phyloP scores from a whole-genome alignment of 2,888 invertebrate species.

The Caenorhabditis uteleia region DNA sequence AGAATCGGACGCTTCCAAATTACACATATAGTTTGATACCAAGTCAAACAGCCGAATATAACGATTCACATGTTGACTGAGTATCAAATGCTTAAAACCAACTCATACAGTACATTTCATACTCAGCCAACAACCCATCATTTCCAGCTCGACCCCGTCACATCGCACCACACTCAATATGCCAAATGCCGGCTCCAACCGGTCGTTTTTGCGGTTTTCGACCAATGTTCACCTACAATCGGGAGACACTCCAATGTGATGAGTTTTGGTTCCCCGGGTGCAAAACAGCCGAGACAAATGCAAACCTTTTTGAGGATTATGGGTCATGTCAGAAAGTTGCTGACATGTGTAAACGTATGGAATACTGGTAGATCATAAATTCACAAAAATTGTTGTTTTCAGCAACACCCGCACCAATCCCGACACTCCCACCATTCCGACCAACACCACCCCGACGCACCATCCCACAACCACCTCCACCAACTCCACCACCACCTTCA shows the following conservation, averaged over 20 bases:
- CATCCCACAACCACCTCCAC: constrained; percentile 29
- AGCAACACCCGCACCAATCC: constrained; percentile 42
- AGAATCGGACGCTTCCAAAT: too few relatives aligned
- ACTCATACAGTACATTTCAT: too few relatives aligned
- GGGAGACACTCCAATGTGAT: constrained; percentile 65
- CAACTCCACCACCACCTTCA: constrained; percentile 33
- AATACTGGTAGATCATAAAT: neutral
- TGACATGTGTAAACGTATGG: constrained; percentile 56
- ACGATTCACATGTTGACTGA: too few relatives aligned
- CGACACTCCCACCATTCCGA: constrained; percentile 28
- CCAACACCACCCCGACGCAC: constrained; percentile 35
- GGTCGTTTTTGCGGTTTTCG: constrained; percentile 68
- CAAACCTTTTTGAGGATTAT: constrained; percentile 61
- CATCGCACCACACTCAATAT: constrained; percentile 45
- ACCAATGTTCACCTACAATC: constrained; percentile 55
- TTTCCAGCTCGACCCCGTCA: too few relatives aligned
- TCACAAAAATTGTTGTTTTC: constrained; percentile 10
- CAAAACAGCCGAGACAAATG: constrained; percentile 62
- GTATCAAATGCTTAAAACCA: too few relatives aligned
- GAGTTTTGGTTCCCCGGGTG: constrained; percentile 68
- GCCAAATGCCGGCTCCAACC: constrained; percentile 61
- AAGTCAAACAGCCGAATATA: too few relatives aligned
- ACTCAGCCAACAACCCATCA: too few relatives aligned
- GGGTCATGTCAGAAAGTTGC: constrained; percentile 57
- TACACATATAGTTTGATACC: too few relatives aligned